These are phyloP conservation scores for Penaeus chinensis DNA, from an alignment of 1,140 invertebrate genomes.

Conservation along the genomic window DNA sequence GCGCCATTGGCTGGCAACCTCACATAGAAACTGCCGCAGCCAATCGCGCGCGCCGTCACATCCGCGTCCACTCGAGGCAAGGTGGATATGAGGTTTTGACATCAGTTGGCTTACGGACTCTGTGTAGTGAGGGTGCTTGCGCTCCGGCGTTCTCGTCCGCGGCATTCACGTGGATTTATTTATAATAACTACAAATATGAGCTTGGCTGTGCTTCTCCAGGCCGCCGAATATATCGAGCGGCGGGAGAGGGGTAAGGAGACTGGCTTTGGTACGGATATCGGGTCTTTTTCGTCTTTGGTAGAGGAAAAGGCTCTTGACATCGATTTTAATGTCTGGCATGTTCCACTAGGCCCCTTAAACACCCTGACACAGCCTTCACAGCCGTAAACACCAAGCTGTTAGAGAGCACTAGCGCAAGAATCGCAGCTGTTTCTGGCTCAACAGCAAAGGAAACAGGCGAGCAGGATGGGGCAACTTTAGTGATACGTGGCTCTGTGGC, in stretches of 20 bases:
- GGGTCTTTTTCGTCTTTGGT: background rate
- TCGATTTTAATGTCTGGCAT: constrained; percentile 45
- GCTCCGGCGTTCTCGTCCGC: constrained; percentile 56
- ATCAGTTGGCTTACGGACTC: constrained; percentile 55
- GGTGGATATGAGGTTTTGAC: constrained; percentile 59
- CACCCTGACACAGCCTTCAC: background rate
- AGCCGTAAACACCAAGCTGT: background rate
- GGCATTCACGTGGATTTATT: constrained; percentile 61
- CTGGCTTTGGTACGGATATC: background rate
- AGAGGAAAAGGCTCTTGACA: constrained; percentile 32
- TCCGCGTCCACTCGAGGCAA: constrained; percentile 35
- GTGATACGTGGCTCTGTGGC: background rate
- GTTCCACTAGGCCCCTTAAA: background rate
- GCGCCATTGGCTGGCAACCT: constrained; percentile 25
- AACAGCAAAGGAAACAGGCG: no score
- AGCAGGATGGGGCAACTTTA: no score
- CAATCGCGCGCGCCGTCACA: constrained; percentile 38
- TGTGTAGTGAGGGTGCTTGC: constrained; percentile 54
- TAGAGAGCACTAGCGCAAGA: no score
- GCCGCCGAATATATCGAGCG: constrained; percentile 58
- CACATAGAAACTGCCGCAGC: constrained; percentile 53
- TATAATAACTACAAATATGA: constrained; percentile 50
- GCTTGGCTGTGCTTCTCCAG: constrained; percentile 56
- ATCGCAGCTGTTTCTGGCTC: no score
- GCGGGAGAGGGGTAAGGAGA: constrained; percentile 55